These are phyloP conservation scores for Anadara kagoshimensis DNA, from an alignment of 1,140 invertebrate species.

Conservation along the genomic window DNA sequence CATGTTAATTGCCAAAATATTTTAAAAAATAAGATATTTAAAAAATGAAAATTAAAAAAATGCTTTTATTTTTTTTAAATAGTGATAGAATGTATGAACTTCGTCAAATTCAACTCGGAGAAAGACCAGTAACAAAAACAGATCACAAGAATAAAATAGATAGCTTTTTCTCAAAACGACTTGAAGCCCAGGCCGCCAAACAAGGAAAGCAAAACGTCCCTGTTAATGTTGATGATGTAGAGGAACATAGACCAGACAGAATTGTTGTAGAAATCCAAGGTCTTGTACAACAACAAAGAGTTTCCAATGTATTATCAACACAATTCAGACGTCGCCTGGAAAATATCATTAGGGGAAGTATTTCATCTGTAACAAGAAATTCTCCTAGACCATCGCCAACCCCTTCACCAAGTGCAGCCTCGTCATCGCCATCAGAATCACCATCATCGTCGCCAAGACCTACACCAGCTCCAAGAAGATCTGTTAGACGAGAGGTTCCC, in stretches of 20 bases:
- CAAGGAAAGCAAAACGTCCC: conserved; percentile 50
- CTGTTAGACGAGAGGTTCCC: neutral
- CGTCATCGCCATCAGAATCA: conserved; percentile 16
- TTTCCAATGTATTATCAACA: conserved; percentile 56
- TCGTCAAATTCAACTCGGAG: conserved; percentile 53
- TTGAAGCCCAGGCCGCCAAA: conserved; percentile 40
- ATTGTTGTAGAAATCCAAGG: conserved; percentile 67
- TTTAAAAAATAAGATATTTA: neutral
- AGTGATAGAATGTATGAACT: conserved; percentile 68
- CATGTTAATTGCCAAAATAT: neutral
- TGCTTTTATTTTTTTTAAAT: neutral
- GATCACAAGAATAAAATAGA: conserved; percentile 51
- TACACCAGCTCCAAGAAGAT: neutral
- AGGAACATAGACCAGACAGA: conserved; percentile 63
- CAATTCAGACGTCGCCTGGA: conserved; percentile 60
- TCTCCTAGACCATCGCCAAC: conserved; percentile 17
- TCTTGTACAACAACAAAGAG: conserved; percentile 59
- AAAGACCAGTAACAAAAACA: conserved; percentile 64
- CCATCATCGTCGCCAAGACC: conserved; percentile 17
- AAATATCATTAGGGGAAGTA: conserved; percentile 58
- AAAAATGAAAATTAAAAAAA: neutral
- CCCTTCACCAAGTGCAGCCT: conserved; percentile 10
- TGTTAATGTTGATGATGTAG: conserved; percentile 56
- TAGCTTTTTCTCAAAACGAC: conserved; percentile 57
- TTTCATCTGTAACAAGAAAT: conserved; percentile 40